These are phyloP conservation scores for Drosophila lowei DNA, from an alignment of 1,140 invertebrate genomes.

Conservation along the genomic window DNA sequence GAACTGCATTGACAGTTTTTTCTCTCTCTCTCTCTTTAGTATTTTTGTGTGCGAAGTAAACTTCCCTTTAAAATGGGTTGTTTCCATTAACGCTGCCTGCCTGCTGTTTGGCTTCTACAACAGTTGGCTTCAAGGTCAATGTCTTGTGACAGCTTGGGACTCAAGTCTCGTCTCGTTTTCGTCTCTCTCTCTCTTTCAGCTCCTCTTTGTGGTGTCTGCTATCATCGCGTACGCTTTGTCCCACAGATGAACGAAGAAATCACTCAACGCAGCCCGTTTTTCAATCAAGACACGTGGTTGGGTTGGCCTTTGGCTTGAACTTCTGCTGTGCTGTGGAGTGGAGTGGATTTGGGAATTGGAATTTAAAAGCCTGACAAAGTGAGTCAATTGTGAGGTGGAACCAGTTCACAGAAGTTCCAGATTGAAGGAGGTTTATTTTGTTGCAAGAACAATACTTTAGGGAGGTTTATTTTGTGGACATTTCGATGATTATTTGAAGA, in stretches of 20 bases:
- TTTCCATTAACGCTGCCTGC: conserved; percentile 1
- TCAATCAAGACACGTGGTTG: conserved; percentile 59
- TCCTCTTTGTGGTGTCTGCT: conserved; percentile 6
- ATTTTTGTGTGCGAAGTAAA: too few relatives aligned
- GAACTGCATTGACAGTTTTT: too few relatives aligned
- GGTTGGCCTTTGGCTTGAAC: conserved; percentile 40
- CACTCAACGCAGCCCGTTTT: conserved; percentile 55
- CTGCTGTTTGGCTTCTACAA: too few relatives aligned
- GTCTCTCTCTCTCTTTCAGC: neutral
- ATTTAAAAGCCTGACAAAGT: too few relatives aligned
- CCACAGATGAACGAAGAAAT: conserved; percentile 44
- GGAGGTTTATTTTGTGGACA: too few relatives aligned
- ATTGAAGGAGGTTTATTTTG: too few relatives aligned
- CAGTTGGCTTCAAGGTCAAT: conserved; percentile 17
- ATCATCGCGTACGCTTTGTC: conserved; percentile 6
- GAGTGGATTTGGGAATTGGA: too few relatives aligned
- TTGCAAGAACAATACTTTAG: too few relatives aligned
- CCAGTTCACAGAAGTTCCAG: too few relatives aligned
- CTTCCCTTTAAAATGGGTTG: neutral
- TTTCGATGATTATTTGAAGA: too few relatives aligned
- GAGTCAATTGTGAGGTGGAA: too few relatives aligned
- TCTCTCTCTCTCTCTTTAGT: too few relatives aligned
- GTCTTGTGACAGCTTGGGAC: conserved; percentile 8
- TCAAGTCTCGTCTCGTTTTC: neutral
- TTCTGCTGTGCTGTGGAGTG: conserved; percentile 2